Conservation (phyloP, 92 coral and sea anemone species). For the Paragorgia papillata region DNA sequence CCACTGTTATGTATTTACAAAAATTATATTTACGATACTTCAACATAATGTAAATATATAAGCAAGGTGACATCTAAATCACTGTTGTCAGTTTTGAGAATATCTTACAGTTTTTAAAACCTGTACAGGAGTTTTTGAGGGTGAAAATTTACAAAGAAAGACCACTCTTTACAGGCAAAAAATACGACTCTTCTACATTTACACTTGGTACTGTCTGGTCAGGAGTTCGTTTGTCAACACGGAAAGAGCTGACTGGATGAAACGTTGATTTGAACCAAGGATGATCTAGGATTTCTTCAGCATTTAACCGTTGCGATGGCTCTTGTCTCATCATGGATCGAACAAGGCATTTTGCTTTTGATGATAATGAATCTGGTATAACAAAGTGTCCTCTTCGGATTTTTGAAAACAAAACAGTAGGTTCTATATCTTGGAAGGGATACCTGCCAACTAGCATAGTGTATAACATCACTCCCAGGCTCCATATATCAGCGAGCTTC, state of each 20-base stretch:
- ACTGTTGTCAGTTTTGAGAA: too few relatives aligned
- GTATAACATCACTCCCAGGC: constrained; percentile 94
- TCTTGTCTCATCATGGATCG: constrained; percentile 99
- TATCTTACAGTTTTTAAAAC: constrained; percentile 5
- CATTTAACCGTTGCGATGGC: constrained; percentile 81
- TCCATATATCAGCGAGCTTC: constrained; percentile 96
- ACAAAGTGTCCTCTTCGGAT: constrained; percentile 90
- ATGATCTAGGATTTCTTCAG: constrained; percentile 86
- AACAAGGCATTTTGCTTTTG: constrained; percentile 93
- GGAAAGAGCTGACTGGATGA: constrained; percentile 76
- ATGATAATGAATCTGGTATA: constrained; percentile 89
- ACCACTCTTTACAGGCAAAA: constrained; percentile 32
- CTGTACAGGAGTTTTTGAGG: background rate
- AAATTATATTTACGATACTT: background rate
- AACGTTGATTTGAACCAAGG: constrained; percentile 90
- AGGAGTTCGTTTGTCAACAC: constrained; percentile 80
- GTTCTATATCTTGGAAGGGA: constrained; percentile 96
- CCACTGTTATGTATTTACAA: background rate
- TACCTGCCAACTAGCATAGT: constrained; percentile 96
- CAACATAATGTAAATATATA: background rate
- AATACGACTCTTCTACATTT: constrained; percentile 28
- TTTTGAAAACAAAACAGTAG: constrained; percentile 91
- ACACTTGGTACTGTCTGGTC: constrained; percentile 87
- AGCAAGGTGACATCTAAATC: background rate
- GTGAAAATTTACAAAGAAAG: constrained; percentile 6